These are phyloP conservation scores for Antennarius striatus DNA, from an alignment of 2,113 vertebrate species.

Conservation along the genomic window DNA sequence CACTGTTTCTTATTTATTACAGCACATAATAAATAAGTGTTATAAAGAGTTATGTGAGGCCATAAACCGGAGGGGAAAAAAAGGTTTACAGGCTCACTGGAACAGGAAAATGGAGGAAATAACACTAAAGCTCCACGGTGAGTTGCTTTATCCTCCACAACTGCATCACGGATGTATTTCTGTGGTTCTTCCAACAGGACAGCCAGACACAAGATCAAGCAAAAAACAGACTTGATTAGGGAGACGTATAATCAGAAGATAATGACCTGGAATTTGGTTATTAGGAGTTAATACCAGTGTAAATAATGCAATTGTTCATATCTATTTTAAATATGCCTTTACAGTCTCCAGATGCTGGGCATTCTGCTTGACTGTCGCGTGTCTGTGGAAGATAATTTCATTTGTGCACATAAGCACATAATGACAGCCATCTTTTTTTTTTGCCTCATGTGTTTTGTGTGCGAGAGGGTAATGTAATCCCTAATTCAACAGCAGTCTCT, in stretches of 20 bases:
- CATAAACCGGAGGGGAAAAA: slow-evolving; percentile 10
- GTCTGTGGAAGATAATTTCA: slow-evolving; percentile 6
- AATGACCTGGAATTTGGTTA: background rate
- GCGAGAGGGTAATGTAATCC: no score
- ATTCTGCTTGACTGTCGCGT: background rate
- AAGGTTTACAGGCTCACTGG: background rate
- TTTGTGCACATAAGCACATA: background rate
- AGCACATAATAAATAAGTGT: background rate
- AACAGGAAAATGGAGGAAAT: background rate
- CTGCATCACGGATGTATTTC: background rate
- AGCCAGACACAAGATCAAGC: background rate
- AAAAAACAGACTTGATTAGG: background rate
- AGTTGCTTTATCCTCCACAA: slow-evolving; percentile 1
- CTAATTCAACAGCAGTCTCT: no score
- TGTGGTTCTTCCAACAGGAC: background rate
- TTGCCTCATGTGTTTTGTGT: background rate
- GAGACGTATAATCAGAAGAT: background rate
- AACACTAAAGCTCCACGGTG: background rate
- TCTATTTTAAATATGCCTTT: slow-evolving; percentile 12
- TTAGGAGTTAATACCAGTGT: slow-evolving; percentile 9
- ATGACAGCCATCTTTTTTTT: background rate
- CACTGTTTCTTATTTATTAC: background rate
- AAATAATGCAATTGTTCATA: slow-evolving; percentile 10
- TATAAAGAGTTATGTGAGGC: slow-evolving; percentile 1
- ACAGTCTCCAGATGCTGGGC: slow-evolving; percentile 28